Percentiles rank a stretch among this genome's conserved stretches.
Conservation (phyloP, 2,113 vertebrate species). For the Anguilla japonica region DNA sequence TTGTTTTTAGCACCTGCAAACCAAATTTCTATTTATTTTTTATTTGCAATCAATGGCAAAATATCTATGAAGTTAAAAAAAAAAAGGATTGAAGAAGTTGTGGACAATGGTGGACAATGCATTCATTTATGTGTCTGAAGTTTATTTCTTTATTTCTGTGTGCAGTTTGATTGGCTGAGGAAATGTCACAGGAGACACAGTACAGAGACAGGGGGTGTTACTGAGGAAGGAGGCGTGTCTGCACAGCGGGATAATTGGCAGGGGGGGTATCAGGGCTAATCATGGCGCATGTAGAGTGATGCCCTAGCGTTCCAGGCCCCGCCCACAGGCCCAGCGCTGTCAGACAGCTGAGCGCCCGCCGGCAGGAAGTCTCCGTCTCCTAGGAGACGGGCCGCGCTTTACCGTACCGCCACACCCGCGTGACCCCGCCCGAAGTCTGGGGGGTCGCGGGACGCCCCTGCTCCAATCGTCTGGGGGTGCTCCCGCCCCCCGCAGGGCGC, state of each 20-base stretch:
- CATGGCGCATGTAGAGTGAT: background rate
- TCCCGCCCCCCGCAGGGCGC: too few relatives aligned
- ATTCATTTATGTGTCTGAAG: too few relatives aligned
- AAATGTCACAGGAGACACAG: background rate
- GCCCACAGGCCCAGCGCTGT: background rate
- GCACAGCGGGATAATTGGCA: background rate
- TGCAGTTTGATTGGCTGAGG: too few relatives aligned
- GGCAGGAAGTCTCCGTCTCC: background rate
- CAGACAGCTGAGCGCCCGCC: background rate
- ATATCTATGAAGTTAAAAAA: too few relatives aligned
- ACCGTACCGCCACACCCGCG: background rate
- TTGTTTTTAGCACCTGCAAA: background rate
- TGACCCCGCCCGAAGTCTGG: background rate
- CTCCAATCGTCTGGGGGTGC: too few relatives aligned
- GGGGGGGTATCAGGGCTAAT: background rate
- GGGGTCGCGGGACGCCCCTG: background rate
- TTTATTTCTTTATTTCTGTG: too few relatives aligned
- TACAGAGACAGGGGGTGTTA: background rate
- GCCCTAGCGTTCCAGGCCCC: background rate
- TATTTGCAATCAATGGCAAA: too few relatives aligned
- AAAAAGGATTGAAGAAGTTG: too few relatives aligned
- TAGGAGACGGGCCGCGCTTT: background rate
- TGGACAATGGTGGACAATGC: too few relatives aligned
- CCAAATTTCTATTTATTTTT: too few relatives aligned
- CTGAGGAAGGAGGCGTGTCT: background rate